Percentiles rank a stretch among this genome's conserved stretches.
Conservation (phyloP, 2,113 vertebrate genomes). For the Ramphastos sulfuratus region DNA sequence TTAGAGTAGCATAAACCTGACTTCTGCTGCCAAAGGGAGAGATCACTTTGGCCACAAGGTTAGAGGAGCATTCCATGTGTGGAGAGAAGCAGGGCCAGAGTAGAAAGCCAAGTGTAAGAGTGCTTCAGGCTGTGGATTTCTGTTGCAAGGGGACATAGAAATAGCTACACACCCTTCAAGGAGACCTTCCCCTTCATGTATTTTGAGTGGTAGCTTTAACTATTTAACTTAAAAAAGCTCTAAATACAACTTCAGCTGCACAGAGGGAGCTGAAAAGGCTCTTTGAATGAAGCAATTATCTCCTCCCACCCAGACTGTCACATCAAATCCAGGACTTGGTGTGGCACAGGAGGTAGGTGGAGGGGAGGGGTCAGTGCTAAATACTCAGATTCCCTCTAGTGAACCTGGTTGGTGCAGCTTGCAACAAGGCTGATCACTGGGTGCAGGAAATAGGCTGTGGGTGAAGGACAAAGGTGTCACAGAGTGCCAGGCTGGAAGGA, state of each 20-base stretch:
- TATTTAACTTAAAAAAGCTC: not conserved
- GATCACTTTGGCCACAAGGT: not conserved
- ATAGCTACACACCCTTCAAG: not conserved
- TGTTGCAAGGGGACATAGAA: not conserved
- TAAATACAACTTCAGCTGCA: not conserved
- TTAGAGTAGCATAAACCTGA: not conserved
- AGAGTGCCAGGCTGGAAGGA: not conserved
- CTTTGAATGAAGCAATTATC: too few relatives aligned
- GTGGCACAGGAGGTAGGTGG: not conserved
- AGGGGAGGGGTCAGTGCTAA: not conserved
- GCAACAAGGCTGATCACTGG: not conserved
- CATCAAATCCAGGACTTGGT: rapidly evolving
- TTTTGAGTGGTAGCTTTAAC: not conserved
- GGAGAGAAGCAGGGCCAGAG: not conserved
- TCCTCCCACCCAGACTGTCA: not conserved
- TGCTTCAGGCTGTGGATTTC: rapidly evolving
- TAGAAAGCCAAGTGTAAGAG: too few relatives aligned
- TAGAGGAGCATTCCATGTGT: not conserved
- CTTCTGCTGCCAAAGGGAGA: not conserved
- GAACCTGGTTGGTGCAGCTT: not conserved
- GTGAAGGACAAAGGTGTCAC: not conserved
- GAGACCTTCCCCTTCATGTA: not conserved
- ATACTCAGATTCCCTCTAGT: not conserved
- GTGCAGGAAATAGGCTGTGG: not conserved
- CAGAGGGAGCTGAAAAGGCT: not conserved